Evolutionary conservation across 2,113 vertebrate species (phyloP).

Genomic region (Machaerirhynchus nigripectus): DNA sequence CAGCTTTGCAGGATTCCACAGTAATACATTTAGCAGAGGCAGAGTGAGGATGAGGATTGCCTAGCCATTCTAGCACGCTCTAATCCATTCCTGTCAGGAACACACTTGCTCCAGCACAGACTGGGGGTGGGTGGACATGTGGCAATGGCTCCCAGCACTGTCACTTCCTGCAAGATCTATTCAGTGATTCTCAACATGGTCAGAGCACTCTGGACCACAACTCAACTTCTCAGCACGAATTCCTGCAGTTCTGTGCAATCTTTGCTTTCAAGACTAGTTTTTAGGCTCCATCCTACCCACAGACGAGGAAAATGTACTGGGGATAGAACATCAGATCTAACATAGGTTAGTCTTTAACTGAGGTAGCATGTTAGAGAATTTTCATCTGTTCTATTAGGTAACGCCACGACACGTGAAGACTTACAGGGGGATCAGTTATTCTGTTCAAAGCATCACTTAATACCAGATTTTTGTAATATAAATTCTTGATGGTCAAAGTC

Average conservation of each 20-base stretch:
- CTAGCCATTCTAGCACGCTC: fast-evolving
- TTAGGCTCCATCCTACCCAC: not conserved
- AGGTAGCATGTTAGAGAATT: not conserved
- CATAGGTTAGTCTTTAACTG: not conserved
- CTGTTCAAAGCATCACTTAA: not conserved
- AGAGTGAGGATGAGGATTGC: not conserved
- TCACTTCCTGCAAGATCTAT: not conserved
- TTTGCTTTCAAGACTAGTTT: not conserved
- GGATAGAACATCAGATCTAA: not conserved
- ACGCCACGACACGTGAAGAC: not conserved
- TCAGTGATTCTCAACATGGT: not conserved
- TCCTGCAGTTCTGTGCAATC: not conserved
- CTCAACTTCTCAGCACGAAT: not conserved
- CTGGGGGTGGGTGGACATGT: not conserved
- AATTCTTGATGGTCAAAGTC: not conserved
- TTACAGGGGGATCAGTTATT: not conserved
- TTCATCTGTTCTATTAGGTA: not conserved
- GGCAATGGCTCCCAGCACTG: not conserved
- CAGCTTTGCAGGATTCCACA: not conserved
- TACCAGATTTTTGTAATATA: not conserved
- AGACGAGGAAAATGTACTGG: not conserved
- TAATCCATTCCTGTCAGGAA: not conserved
- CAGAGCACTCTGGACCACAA: not conserved
- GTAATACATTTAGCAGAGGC: not conserved
- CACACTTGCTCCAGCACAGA: not conserved